Conservation (phyloP, 2,113 vertebrate species). For the Notarius quadriscutis region DNA sequence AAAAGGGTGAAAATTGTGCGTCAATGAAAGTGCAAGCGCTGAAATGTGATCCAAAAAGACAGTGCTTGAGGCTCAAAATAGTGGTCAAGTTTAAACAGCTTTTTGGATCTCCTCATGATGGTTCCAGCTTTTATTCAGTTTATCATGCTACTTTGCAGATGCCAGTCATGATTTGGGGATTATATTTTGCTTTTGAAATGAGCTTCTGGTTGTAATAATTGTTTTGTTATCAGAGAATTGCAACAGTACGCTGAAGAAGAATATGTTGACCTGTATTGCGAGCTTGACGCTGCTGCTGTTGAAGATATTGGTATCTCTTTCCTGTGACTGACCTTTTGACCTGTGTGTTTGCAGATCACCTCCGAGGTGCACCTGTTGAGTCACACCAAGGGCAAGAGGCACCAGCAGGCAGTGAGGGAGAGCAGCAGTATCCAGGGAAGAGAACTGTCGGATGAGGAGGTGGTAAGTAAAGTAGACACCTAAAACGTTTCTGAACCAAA, state of each 20-base stretch:
- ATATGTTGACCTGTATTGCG: conserved; percentile 6
- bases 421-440: conserved; percentile 97
- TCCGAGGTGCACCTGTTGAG: conserved; percentile 98
- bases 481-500: not conserved
- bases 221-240: conserved; percentile 42
- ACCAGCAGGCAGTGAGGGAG: conserved; percentile 95
- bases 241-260: not conserved
- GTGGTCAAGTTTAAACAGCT: not conserved
- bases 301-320: conserved; percentile 41
- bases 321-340: conserved; percentile 62
- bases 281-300: conserved; percentile 2
- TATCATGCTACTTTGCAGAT: conserved; percentile 40
- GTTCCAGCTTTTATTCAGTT: conserved; percentile 22
- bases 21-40: conserved; percentile 17
- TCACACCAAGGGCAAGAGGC: conserved; percentile 94
- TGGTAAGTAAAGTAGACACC: conserved; percentile 82
- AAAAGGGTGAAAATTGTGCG: not conserved
- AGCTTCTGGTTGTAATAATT: conserved; percentile 29
- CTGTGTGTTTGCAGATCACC: conserved; percentile 83
- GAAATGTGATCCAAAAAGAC: conserved; percentile 2
- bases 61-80: not conserved
- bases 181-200: conserved; percentile 37
- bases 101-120: not conserved
- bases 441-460: conserved; percentile 98
- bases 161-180: conserved; percentile 44